Evolutionary conservation across 1,140 invertebrate genomes (phyloP).

Genomic region (Gonatopus flavifemur): DNA sequence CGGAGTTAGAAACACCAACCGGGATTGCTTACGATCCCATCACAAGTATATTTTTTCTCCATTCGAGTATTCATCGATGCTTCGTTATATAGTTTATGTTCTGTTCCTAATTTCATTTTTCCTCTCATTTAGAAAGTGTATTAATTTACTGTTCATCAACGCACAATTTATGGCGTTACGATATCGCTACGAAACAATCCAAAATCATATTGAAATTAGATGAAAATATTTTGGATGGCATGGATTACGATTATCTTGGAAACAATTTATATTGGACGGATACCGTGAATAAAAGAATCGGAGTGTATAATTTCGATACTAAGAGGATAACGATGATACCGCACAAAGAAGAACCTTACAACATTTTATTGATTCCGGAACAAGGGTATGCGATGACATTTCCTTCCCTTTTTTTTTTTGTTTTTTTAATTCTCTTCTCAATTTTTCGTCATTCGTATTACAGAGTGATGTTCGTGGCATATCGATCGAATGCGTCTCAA

Average conservation of each 20-base stretch:
- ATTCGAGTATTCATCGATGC: neutral
- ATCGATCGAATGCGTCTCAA: slow-evolving; percentile 54
- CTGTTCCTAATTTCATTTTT: neutral
- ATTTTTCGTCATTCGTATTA: too few species aligned
- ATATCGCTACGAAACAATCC: slow-evolving; percentile 46
- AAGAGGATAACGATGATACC: slow-evolving; percentile 58
- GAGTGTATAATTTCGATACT: slow-evolving; percentile 62
- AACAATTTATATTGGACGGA: slow-evolving; percentile 72
- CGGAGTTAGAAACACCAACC: slow-evolving; percentile 48
- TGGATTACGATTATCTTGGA: slow-evolving; percentile 69
- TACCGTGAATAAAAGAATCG: slow-evolving; percentile 59
- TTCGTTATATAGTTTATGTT: neutral
- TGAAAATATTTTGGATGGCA: slow-evolving; percentile 61
- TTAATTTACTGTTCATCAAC: too few species aligned
- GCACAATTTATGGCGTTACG: slow-evolving; percentile 25
- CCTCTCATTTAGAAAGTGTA: slow-evolving; percentile 22
- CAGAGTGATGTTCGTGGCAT: slow-evolving; percentile 68
- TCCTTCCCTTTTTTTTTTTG: too few species aligned
- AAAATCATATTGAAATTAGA: slow-evolving; percentile 50
- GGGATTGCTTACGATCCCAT: slow-evolving; percentile 44
- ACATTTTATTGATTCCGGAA: slow-evolving; percentile 65
- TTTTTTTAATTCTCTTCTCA: too few species aligned
- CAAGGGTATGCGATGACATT: slow-evolving; percentile 61
- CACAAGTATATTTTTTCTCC: slow-evolving; percentile 28
- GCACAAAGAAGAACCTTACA: slow-evolving; percentile 61